Base-by-base conservation (phyloP, 1,140 invertebrate species). In the Drosophila quadrilineata region DNA sequence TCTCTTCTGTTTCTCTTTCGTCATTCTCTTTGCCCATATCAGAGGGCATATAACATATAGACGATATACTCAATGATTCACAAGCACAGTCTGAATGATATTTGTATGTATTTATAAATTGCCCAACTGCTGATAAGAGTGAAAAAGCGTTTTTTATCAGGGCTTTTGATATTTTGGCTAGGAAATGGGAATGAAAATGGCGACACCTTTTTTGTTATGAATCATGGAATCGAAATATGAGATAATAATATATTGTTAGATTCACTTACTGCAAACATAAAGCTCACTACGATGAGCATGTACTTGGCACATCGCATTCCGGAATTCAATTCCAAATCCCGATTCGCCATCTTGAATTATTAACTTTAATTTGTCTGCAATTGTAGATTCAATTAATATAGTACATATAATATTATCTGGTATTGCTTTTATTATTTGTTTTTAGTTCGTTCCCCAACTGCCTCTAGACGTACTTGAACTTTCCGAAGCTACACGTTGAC, bases 191-290 rank as follows among this genome's bases (percentile, higher is more conserved):
- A 45, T 43, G 54, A 71, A 86, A 60, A 86, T 86, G 75, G 80
- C 79, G 66, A 40, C 67, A 45, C 22, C 12, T 33, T 48, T 28
- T 6, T 3, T 17, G 9, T 46, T 16, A 43, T 79, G 75, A 80
- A 71, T 80, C 71, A 80, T 56, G 6, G n/a, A 26, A 16, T 12
- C 8, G 22, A 6, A 28, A 14, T 22, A 1, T 19, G 3, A 12
- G 10, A 16, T 12, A 17, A 9, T n/a, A 31, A n/a, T 14, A 26
- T 12, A 28, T 28, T 3, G 16, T 59, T 64, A 88, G n/a, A n/a
- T n/a, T n/a, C n/a, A 94, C 95, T 94, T 88, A 97, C 96, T 93
- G 95, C 94, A 90, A 97, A 97, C 73, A 96, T 93, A 38, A 95
- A 93, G 89, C 96, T 97, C 69, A 96, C 93, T 33, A 94, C 92